Conservation (phyloP, 2,797 vertebrate species). For the Enteromius viviparus region DNA sequence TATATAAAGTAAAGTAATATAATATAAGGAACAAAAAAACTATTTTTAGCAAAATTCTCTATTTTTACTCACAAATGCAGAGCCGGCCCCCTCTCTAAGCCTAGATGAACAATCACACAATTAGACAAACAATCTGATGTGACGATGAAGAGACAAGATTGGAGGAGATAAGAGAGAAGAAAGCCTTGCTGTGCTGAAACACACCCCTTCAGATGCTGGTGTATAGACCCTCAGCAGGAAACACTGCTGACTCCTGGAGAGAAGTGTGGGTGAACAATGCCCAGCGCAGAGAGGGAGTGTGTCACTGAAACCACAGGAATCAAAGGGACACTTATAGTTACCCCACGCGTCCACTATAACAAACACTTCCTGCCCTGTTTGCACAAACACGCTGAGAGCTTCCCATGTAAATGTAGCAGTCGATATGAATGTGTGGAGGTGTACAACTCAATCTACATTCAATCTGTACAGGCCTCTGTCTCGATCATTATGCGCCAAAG, state of each 20-base stretch:
- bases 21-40: not conserved
- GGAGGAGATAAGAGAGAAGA: conserved; percentile 44
- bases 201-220: conserved; percentile 39
- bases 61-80: conserved; percentile 13
- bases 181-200: conserved; percentile 40
- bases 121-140: conserved; percentile 27
- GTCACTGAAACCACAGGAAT: conserved; percentile 56
- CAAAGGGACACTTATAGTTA: conserved; percentile 53
- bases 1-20: not conserved
- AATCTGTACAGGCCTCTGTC: not conserved
- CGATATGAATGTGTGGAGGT: conserved; percentile 13
- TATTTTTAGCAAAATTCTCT: conserved; percentile 1
- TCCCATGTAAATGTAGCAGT: conserved; percentile 31
- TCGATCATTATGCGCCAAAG: not conserved
- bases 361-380: conserved; percentile 55
- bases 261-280: conserved; percentile 59
- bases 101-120: conserved; percentile 40
- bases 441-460: conserved; percentile 19
- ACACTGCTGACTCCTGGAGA: conserved; percentile 50
- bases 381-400: conserved; percentile 45
- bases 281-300: conserved; percentile 49
- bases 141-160: conserved; percentile 35
- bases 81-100: not conserved
- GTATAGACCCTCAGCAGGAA: conserved; percentile 51
- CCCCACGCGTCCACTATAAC: conserved; percentile 52